Evolutionary conservation across 2,888 invertebrate species (phyloP), one percentile per base, ranked within the genome.

Genomic region (Aphidius colemani): DNA sequence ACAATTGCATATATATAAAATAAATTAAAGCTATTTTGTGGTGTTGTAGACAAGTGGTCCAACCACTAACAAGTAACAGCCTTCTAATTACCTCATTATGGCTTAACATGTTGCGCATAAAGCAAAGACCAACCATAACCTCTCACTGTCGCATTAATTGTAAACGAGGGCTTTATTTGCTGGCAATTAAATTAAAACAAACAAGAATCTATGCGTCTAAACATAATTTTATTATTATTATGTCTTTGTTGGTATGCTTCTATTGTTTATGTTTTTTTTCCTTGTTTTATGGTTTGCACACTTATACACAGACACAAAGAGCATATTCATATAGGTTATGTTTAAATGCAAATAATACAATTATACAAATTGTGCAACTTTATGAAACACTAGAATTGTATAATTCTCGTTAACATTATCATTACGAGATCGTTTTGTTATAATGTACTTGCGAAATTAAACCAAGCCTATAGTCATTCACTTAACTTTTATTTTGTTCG

Each of bases 151-250:
- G 66, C 71, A 69, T 73, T 77, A 74, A 76, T 76, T 75, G 30
- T 30, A 30, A 30, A 77, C 68, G 66, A 71, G 64, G 68, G 70
- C 66, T 68, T 59, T 64, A 65, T 65, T 66, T 61, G 68, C 65
- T 66, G 69, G 72, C 71, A 75, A 76, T 76, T 75, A 75, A 74
- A 71, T 30, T 30, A 73, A 72, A 75, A 76, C 74, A 74, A 76
- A 70, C 58, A 49, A 44, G 44, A 49, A 59, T 53, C 64, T 67
- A 64, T 67, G n/a, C n/a, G 64, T 62, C 61, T 18, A 18, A 18
- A 46, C 63, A 53, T 18, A 53, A 46, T 41, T 53, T 63, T 53
- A 30, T 30, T 30, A 30, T 30, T 30, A 5, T 30, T 5, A 5
- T 30, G 3, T 30, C 5, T 30, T 30, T 30, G 30, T 30, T 30